A percentile compares a stretch with the other conserved stretches of the same genome.
phyloP scores from a whole-genome alignment of 2,888 invertebrate genomes.

The Harpalus rubripes region DNA sequence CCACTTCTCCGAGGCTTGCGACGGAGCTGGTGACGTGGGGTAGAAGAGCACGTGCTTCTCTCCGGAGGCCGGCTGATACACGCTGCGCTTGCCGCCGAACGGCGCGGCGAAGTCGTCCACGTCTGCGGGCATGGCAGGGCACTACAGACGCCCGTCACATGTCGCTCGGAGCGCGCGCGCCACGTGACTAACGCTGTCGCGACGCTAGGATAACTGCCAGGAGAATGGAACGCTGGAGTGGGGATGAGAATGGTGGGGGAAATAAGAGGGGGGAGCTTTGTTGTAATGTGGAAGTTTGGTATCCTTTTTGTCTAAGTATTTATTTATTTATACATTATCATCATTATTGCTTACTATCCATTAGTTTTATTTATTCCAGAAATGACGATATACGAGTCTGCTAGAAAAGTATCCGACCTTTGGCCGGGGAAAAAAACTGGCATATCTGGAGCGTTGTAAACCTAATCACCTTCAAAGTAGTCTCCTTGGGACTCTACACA shows the following conservation, averaged over 20 bases:
- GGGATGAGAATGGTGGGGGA: conserved; percentile 7
- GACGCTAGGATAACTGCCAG: conserved; percentile 17
- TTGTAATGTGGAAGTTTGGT: background rate
- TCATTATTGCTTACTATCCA: no score
- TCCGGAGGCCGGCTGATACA: conserved; percentile 76
- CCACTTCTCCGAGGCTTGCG: conserved; percentile 75
- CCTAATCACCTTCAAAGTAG: no score
- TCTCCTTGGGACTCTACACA: no score
- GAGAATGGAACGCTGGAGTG: conserved; percentile 45
- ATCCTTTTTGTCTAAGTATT: no score
- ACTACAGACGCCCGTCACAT: conserved; percentile 31
- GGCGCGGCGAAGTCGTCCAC: conserved; percentile 75
- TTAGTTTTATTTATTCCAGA: no score
- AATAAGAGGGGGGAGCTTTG: background rate
- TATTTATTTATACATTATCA: no score
- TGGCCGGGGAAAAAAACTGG: no score
- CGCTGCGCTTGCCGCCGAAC: conserved; percentile 73
- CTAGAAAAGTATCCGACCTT: no score
- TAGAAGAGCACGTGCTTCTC: conserved; percentile 78
- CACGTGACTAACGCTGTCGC: conserved; percentile 52
- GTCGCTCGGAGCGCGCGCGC: conserved; percentile 54
- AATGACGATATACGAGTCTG: no score
- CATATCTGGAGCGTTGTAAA: no score
- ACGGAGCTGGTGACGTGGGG: conserved; percentile 76
- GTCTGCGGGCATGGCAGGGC: conserved; percentile 73